A percentile compares a stretch with the other conserved stretches of the same genome.
These are phyloP conservation scores for Tetrao urogallus DNA, from an alignment of 2,113 vertebrate species.

Conservation along the genomic window DNA sequence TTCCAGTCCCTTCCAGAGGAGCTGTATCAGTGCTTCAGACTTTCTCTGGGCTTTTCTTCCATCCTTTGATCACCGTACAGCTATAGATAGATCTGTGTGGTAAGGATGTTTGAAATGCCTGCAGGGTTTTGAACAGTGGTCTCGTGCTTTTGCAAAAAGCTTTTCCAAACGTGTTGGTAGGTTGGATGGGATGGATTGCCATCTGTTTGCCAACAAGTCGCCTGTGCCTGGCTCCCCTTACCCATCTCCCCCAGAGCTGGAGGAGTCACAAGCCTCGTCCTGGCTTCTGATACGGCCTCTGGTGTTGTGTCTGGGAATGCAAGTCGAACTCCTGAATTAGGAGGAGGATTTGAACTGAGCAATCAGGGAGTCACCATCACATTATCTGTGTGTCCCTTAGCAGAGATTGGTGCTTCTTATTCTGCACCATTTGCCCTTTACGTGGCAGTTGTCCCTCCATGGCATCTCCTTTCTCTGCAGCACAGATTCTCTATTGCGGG, in stretches of 20 bases:
- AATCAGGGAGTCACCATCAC: neutral
- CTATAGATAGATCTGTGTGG: accelerated
- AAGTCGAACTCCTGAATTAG: neutral
- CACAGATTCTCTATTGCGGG: neutral
- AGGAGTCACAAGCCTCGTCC: neutral
- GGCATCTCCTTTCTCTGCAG: neutral
- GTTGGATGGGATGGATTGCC: neutral
- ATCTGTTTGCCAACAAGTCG: too few species aligned
- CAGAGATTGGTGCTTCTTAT: neutral
- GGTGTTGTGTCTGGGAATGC: neutral
- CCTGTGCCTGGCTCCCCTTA: neutral
- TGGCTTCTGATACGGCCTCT: neutral
- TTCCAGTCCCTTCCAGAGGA: slow-evolving; percentile 5
- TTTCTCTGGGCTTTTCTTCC: neutral
- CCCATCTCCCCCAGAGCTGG: neutral
- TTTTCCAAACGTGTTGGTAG: neutral
- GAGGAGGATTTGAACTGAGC: neutral
- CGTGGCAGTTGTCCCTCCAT: neutral
- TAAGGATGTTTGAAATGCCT: neutral
- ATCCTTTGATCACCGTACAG: neutral
- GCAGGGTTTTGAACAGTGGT: neutral
- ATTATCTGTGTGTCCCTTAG: neutral
- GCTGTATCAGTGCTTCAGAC: neutral
- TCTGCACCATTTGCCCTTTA: neutral
- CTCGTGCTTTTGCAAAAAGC: neutral